Percentiles rank a stretch among this genome's conserved stretches.
These are phyloP conservation scores for Tribolium castaneum DNA, from an alignment of 1,140 invertebrate species.

Conservation along the genomic window DNA sequence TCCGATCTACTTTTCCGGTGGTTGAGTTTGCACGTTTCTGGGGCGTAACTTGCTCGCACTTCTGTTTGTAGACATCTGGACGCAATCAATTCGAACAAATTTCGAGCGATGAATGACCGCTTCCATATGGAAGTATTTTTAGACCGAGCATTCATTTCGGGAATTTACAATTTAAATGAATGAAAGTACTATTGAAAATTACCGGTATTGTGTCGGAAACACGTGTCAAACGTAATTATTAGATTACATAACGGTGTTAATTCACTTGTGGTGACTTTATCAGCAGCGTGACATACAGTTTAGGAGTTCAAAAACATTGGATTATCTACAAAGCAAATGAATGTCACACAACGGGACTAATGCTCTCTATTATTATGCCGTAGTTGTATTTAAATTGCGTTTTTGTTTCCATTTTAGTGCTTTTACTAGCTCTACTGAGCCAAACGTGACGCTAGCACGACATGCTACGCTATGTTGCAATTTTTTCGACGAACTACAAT, in stretches of 20 bases:
- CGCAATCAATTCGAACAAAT: conserved; percentile 14
- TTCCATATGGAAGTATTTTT: conserved; percentile 1
- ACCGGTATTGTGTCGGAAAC: background rate
- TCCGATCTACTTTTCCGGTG: conserved; percentile 6
- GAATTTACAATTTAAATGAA: conserved; percentile 33
- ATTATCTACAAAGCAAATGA: conserved; percentile 31
- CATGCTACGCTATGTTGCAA: background rate
- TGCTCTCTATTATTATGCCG: background rate
- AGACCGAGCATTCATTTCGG: background rate
- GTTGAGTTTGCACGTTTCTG: background rate
- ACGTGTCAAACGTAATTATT: conserved; percentile 25
- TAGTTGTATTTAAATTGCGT: background rate
- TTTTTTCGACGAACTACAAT: too few species aligned
- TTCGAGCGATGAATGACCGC: conserved; percentile 10
- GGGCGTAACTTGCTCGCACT: background rate
- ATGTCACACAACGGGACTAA: background rate
- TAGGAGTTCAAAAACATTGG: conserved; percentile 24
- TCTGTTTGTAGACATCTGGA: conserved; percentile 13
- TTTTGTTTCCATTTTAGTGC: background rate
- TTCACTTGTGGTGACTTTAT: conserved; percentile 13
- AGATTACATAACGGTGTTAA: conserved; percentile 26
- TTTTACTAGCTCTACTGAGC: background rate
- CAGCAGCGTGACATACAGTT: conserved; percentile 13
- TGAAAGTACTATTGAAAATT: conserved; percentile 9
- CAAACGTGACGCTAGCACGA: background rate